Evolutionary conservation across 2,797 vertebrate species (phyloP).

Genomic region (Enteromius mattozi): DNA sequence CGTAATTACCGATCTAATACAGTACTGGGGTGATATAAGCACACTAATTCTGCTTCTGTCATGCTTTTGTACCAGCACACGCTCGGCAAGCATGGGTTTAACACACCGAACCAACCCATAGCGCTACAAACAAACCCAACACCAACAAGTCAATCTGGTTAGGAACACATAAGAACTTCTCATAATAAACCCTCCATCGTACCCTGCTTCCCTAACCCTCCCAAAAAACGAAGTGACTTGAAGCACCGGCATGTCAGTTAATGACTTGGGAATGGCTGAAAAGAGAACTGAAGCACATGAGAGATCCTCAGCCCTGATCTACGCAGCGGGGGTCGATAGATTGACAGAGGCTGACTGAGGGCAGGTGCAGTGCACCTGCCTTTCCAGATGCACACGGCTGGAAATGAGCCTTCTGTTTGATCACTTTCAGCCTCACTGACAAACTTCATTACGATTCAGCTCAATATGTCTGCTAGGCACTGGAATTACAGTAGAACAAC

Average conservation of each 20-base stretch:
- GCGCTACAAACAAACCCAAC: conserved; percentile 40
- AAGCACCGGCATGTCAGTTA: conserved; percentile 33
- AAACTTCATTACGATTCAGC: conserved; percentile 57
- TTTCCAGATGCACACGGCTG: conserved; percentile 56
- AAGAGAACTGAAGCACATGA: conserved; percentile 51
- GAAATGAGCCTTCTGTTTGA: conserved; percentile 54
- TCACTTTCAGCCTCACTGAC: conserved; percentile 52
- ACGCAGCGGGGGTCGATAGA: conserved; percentile 53
- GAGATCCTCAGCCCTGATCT: conserved; percentile 58
- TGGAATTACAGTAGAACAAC: conserved; percentile 39
- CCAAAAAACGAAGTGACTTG: conserved; percentile 6
- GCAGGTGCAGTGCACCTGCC: conserved; percentile 57
- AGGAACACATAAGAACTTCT: conserved; percentile 22
- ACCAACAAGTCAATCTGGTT: conserved; percentile 15
- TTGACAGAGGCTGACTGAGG: conserved; percentile 46
- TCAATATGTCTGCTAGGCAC: conserved; percentile 39
- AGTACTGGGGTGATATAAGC: conserved; percentile 44
- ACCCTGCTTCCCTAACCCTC: conserved; percentile 5
- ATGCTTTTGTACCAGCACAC: conserved; percentile 42
- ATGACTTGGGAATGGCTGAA: conserved; percentile 44
- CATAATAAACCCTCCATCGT: conserved; percentile 3
- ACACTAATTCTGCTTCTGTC: conserved; percentile 43
- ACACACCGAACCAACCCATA: conserved; percentile 27
- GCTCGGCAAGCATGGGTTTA: conserved; percentile 30
- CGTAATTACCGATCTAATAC: conserved; percentile 9